Evolutionary conservation across 2,888 invertebrate genomes (phyloP), one percentile per base, ranked within the genome.

Genomic region (Stenoptilia bipunctidactyla): DNA sequence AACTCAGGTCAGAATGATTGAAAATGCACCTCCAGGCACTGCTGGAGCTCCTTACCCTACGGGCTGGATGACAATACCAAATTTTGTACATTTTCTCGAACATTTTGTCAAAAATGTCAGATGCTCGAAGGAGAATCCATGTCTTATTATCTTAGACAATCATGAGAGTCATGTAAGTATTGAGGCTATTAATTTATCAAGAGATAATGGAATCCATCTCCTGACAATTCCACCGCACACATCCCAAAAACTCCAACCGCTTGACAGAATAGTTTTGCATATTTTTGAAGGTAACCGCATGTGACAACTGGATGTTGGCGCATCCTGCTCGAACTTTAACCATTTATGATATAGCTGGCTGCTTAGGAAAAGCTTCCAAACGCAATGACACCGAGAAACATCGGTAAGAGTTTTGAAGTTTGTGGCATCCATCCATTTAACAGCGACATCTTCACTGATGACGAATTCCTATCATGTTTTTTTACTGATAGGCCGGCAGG

Each of bases 151-250:
- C 38, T 38, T 58, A 4, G 63, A 59, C 41, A 59, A 58, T 39
- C 61, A 63, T 43, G 53, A 59, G 39, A 41, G 42, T 13, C 58
- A 63, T 42, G 44, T 60, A 34, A 35, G 13, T 30, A 42, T 60
- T 13, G 51, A 52, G 15, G 45, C 49, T 15, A 36, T 71, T 34
- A 50, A 64, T 37, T 52, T 47, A 37, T 53, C 56, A 38, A 61
- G 58, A 53, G 60, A 63, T 6, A 56, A 64, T 51, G 65, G 68
- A 12, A 56, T 73, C 12, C 48, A 54, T 36, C 46, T 70, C 33
- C 38, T 72, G 20, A 61, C 63, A 6, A 51, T 71, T 41, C 66
- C 65, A 20, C 64, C 64, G 9, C 64, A 69, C 27, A 44, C 44
- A 10, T 42, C 41, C 15, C 43, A 47, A 15, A 47, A 50, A 40